Conservation (phyloP, 2,797 vertebrate genomes). For the Oreochromis mossambicus region DNA sequence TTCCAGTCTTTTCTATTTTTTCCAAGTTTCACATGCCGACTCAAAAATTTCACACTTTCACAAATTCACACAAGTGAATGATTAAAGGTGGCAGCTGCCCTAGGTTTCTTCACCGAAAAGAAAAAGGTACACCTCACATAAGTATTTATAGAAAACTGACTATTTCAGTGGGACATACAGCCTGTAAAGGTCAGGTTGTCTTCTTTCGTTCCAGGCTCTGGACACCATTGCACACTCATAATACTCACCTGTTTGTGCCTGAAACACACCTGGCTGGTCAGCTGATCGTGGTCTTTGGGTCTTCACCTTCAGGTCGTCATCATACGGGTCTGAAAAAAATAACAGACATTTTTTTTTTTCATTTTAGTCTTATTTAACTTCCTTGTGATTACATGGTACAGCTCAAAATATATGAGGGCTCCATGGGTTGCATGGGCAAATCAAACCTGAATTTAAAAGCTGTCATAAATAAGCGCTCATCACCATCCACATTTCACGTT, state of each 20-base stretch:
- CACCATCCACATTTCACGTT: neutral
- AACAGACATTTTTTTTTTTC: neutral
- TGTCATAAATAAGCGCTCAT: neutral
- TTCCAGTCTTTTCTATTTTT: slow-evolving; percentile 1
- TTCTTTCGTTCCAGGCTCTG: neutral
- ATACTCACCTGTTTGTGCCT: slow-evolving; percentile 96
- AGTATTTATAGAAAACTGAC: neutral
- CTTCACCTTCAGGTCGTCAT: slow-evolving; percentile 95
- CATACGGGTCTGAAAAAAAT: slow-evolving; percentile 82
- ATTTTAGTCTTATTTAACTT: neutral
- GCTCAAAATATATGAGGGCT: neutral
- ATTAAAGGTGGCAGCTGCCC: neutral
- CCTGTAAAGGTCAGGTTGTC: neutral
- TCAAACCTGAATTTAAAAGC: neutral
- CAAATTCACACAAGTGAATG: neutral
- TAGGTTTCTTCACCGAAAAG: neutral
- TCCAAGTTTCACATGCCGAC: neutral
- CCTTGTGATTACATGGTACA: neutral
- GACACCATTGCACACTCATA: slow-evolving; percentile 1
- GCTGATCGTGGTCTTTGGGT: slow-evolving; percentile 96
- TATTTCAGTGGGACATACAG: neutral
- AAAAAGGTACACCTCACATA: neutral
- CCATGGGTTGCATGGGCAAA: neutral
- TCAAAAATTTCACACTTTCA: neutral
- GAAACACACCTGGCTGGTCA: slow-evolving; percentile 95